phyloP scores from a whole-genome alignment of 2,888 invertebrate genomes.

The Nemapogon koenigi region DNA sequence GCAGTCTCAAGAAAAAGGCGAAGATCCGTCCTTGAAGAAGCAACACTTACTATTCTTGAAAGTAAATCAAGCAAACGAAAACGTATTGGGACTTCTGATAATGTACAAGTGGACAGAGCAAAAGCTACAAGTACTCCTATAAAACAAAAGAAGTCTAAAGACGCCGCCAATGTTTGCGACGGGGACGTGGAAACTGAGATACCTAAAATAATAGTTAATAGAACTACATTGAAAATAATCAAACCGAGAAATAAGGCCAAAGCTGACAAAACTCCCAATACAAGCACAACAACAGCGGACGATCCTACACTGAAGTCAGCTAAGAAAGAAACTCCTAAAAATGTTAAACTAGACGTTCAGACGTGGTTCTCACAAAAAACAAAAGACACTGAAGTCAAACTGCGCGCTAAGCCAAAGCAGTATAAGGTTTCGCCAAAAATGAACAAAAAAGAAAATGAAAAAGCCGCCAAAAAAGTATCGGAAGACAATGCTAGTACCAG shows the following conservation, averaged over 20 bases:
- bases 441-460: too few species aligned
- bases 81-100: slow-evolving; percentile 21
- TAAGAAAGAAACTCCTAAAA: too few species aligned
- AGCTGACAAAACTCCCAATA: too few species aligned
- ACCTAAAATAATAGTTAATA: background rate
- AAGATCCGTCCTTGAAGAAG: slow-evolving; percentile 38
- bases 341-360: too few species aligned
- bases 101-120: background rate
- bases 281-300: too few species aligned
- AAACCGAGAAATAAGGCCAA: background rate
- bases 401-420: too few species aligned
- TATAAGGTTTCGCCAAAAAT: too few species aligned
- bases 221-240: background rate
- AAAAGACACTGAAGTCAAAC: too few species aligned
- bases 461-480: too few species aligned
- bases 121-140: background rate
- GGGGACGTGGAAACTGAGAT: background rate
- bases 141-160: background rate
- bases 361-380: too few species aligned
- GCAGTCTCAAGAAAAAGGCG: slow-evolving; percentile 49
- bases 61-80: slow-evolving; percentile 27
- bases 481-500: too few species aligned
- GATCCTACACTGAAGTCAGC: too few species aligned
- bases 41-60: slow-evolving; percentile 32
- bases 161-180: background rate